phyloP scores from a whole-genome alignment of 2,113 vertebrate species.

The Erinaceus europaeus region DNA sequence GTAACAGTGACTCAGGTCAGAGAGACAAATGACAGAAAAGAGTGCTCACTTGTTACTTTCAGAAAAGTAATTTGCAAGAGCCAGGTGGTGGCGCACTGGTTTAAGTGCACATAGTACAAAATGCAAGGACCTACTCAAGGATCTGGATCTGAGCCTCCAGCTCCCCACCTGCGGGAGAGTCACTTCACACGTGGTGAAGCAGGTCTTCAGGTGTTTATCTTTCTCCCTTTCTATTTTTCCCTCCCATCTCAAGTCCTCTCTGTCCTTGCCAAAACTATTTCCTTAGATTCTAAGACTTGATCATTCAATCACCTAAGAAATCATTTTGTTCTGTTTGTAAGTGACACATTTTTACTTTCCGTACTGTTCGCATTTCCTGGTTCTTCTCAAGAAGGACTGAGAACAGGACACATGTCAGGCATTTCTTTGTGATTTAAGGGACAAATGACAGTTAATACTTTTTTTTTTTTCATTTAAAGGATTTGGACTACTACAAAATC shows the following conservation, averaged over 20 bases:
- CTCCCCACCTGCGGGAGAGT: too few species aligned
- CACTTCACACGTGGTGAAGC: too few species aligned
- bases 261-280: neutral
- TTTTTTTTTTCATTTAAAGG: neutral
- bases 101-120: too few species aligned
- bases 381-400: neutral
- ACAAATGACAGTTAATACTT: too few species aligned
- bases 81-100: too few species aligned
- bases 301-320: neutral
- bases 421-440: neutral
- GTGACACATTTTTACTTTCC: neutral
- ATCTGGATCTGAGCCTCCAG: too few species aligned
- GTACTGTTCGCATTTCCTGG: neutral
- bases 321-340: neutral
- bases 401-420: neutral
- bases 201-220: too few species aligned
- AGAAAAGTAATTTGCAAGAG: neutral
- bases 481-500: neutral
- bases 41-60: neutral
- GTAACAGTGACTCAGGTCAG: neutral
- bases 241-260: too few species aligned
- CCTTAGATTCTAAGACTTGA: neutral
- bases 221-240: too few species aligned
- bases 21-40: constrained; percentile 11
- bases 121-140: too few species aligned